Conservation (phyloP, 2,113 vertebrate species). For the Gnathonemus longibarbis region DNA sequence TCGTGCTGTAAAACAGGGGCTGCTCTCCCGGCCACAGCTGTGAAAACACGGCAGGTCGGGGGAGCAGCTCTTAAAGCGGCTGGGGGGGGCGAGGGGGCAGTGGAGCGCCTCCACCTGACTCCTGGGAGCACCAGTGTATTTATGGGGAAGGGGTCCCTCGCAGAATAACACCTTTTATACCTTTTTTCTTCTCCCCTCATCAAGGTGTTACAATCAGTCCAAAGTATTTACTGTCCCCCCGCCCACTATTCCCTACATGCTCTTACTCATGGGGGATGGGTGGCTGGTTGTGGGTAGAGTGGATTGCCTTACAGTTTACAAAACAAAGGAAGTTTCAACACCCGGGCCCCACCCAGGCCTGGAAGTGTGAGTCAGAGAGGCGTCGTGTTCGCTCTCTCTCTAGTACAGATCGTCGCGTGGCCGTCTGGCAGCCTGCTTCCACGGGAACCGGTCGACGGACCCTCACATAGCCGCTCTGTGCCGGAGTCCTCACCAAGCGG, state of each 20-base stretch:
- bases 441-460: not conserved
- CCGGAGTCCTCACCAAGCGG: not conserved
- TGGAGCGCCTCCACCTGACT: not conserved
- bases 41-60: not conserved
- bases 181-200: not conserved
- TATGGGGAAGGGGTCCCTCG: not conserved
- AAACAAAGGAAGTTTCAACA: conserved; percentile 21
- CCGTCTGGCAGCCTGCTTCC: not conserved
- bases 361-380: not conserved
- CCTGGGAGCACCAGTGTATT: not conserved
- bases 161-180: not conserved
- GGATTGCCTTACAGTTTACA: conserved; percentile 20
- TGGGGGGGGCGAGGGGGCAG: not conserved
- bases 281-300: not conserved
- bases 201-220: conserved; percentile 13
- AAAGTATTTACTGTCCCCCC: conserved; percentile 2
- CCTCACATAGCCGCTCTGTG: not conserved
- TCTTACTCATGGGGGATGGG: not conserved
- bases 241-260: not conserved
- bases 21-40: not conserved
- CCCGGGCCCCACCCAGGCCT: conserved; percentile 12
- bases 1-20: not conserved
- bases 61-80: not conserved
- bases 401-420: not conserved
- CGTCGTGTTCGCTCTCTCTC: not conserved